phyloP scores from a whole-genome alignment of 2,888 invertebrate genomes.

The Dryocosmus kuriphilus region DNA sequence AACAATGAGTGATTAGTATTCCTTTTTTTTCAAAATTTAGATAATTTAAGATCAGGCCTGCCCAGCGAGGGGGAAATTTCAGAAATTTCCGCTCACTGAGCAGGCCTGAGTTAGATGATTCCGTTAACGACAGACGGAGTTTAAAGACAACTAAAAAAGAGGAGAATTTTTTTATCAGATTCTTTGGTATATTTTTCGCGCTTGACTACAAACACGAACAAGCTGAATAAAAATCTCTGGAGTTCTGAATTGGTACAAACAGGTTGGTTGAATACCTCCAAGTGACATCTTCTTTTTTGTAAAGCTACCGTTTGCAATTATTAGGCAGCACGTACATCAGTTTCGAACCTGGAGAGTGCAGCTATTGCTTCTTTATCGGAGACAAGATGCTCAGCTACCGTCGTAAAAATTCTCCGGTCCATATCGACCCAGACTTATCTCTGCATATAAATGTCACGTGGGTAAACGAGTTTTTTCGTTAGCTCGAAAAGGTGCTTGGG shows the following conservation, averaged over 20 bases:
- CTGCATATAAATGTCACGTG: conserved; percentile 32
- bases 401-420: neutral
- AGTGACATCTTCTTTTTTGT: conserved; percentile 1
- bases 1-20: too few species aligned
- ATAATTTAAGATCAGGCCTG: too few species aligned
- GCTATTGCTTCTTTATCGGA: conserved; percentile 31
- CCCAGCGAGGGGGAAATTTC: too few species aligned
- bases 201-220: too few species aligned
- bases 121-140: too few species aligned
- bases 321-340: neutral
- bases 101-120: too few species aligned
- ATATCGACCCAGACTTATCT: conserved; percentile 11
- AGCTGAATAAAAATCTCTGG: neutral
- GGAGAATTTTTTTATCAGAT: too few species aligned
- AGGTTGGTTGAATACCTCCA: neutral
- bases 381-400: conserved; percentile 3
- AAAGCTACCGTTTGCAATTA: conserved; percentile 3
- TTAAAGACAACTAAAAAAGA: too few species aligned
- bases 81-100: too few species aligned
- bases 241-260: neutral
- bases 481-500: conserved; percentile 16
- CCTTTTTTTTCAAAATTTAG: too few species aligned
- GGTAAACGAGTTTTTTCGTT: conserved; percentile 36
- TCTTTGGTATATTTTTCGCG: too few species aligned
- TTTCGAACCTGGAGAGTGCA: neutral